Conservation (phyloP, 2,113 vertebrate species). For the Diglossa brunneiventris region DNA sequence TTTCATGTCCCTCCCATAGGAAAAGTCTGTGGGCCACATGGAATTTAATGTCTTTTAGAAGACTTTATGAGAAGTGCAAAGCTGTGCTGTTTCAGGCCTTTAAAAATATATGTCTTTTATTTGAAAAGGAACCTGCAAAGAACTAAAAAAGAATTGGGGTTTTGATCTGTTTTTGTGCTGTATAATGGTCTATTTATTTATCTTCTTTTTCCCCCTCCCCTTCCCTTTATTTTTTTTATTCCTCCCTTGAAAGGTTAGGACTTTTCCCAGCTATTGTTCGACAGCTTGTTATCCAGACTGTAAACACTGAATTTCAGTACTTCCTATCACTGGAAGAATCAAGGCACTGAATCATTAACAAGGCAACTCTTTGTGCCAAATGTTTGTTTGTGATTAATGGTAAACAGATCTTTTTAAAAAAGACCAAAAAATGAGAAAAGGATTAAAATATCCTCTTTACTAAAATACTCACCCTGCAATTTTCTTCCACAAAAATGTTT, state of each 20-base stretch:
- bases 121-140: not conserved
- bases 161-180: not conserved
- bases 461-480: not conserved
- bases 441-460: not conserved
- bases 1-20: not conserved
- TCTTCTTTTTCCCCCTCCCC: not conserved
- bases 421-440: not conserved
- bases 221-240: not conserved
- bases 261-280: not conserved
- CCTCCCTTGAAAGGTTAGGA: not conserved
- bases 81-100: not conserved
- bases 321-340: not conserved
- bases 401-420: not conserved
- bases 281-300: not conserved
- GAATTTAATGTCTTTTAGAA: not conserved
- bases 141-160: not conserved
- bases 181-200: not conserved
- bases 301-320: not conserved
- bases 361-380: not conserved
- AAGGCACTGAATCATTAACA: not conserved
- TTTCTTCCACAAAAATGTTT: slow-evolving; percentile 2
- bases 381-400: slow-evolving; percentile 6
- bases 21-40: not conserved
- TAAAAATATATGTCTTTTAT: not conserved
- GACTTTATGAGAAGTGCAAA: not conserved